Percentiles rank a stretch among this genome's conserved stretches.
Conservation (phyloP, 2,113 vertebrate genomes). For the Pionites leucogaster region DNA sequence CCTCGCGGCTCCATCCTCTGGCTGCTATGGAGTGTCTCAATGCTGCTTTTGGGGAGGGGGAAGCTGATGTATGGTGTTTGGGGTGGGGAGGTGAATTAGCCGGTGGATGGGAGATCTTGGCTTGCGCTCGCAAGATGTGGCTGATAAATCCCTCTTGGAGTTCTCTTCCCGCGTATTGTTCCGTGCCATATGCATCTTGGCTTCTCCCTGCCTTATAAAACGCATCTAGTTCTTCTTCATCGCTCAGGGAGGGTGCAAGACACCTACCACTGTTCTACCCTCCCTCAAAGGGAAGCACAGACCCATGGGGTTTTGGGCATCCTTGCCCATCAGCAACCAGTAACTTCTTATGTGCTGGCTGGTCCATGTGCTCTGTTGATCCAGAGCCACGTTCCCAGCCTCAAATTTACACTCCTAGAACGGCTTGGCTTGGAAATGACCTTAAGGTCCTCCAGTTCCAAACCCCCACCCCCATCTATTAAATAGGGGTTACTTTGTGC, state of each 20-base stretch:
- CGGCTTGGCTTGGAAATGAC: not conserved
- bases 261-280: accelerated
- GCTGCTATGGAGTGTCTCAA: not conserved
- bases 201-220: too few species aligned
- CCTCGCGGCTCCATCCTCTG: not conserved
- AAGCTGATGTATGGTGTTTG: too few species aligned
- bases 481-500: not conserved
- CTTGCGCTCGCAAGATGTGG: too few species aligned
- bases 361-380: accelerated
- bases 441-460: not conserved
- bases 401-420: not conserved
- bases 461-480: not conserved
- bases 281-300: not conserved
- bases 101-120: too few species aligned
- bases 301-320: accelerated
- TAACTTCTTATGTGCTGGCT: not conserved
- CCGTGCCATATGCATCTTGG: too few species aligned
- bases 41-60: not conserved
- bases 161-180: too few species aligned
- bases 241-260: not conserved
- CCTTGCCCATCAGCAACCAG: too few species aligned
- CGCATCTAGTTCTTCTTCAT: not conserved
- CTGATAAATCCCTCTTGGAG: too few species aligned
- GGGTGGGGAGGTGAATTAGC: too few species aligned
- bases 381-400: not conserved